Percentiles rank a stretch among this genome's conserved stretches.
Evolutionary conservation across 2,888 invertebrate genomes (phyloP).

Genomic region (Drosophila birchii): DNA sequence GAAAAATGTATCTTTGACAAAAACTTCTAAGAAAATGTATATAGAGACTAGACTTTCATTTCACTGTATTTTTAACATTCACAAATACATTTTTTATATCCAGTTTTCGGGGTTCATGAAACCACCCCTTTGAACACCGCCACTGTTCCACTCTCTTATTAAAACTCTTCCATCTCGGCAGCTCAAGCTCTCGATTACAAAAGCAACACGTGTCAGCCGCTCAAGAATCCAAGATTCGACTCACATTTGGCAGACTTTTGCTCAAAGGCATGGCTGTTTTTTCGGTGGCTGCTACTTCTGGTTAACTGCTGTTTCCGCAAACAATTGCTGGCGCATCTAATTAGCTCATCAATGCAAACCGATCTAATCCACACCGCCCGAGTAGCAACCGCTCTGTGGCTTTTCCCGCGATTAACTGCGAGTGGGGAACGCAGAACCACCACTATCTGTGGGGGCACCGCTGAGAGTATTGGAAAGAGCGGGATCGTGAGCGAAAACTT

Average conservation of each 20-base stretch:
- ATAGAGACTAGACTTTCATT: too few relatives aligned
- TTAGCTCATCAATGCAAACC: constrained; percentile 56
- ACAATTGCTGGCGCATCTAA: constrained; percentile 45
- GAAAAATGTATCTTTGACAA: too few relatives aligned
- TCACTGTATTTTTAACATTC: neutral
- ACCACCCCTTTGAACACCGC: constrained; percentile 4
- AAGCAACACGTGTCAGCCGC: constrained; percentile 70
- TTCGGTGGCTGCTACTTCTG: constrained; percentile 25
- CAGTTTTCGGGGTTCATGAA: neutral
- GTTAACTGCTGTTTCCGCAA: constrained; percentile 19
- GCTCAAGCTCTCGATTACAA: constrained; percentile 30
- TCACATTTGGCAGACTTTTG: constrained; percentile 39
- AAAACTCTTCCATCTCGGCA: constrained; percentile 19
- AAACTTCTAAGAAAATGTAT: neutral
- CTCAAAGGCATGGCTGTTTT: constrained; percentile 43
- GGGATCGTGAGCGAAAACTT: constrained; percentile 9
- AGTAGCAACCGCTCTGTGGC: constrained; percentile 17
- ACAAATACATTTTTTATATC: neutral
- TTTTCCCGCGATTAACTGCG: constrained; percentile 28
- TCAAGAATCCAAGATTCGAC: constrained; percentile 20
- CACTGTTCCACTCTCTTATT: constrained; percentile 4
- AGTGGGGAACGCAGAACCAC: constrained; percentile 16
- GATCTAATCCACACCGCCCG: constrained; percentile 40
- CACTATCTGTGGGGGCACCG: neutral
- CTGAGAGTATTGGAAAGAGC: constrained; percentile 5